Conservation (phyloP, 53 echinoderm and acorn worm genomes). For the Apostichopus leukothele region DNA sequence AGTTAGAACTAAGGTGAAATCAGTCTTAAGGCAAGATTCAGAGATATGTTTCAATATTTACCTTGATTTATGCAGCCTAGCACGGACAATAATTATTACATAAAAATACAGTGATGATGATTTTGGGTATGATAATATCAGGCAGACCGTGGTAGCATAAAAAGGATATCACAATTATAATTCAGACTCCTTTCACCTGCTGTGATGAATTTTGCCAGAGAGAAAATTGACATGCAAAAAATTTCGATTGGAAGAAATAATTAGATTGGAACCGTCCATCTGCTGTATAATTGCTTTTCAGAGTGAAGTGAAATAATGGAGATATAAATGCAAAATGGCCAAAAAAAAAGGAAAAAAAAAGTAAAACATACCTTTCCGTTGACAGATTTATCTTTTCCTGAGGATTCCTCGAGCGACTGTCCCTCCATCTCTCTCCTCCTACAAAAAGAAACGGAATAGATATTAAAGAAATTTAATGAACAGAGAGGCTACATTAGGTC, state of each 20-base stretch:
- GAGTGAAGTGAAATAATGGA: background rate
- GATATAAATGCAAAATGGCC: background rate
- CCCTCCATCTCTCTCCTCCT: constrained; percentile 98
- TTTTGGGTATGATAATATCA: too few species aligned
- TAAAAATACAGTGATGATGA: too few species aligned
- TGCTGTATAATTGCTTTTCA: background rate
- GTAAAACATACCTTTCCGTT: constrained; percentile 73
- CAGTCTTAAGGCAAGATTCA: too few species aligned
- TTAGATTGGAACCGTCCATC: background rate
- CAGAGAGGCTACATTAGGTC: too few species aligned
- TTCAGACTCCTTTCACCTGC: too few species aligned
- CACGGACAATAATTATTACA: too few species aligned
- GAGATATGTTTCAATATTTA: too few species aligned
- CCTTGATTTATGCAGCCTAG: too few species aligned
- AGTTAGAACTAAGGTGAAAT: too few species aligned
- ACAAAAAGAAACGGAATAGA: background rate
- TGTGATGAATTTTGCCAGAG: background rate
- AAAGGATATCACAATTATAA: too few species aligned
- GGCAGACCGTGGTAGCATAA: too few species aligned
- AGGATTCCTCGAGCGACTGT: constrained; percentile 89
- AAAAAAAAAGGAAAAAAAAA: background rate
- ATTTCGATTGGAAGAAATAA: background rate
- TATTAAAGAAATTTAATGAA: too few species aligned
- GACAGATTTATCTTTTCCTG: constrained; percentile 80
- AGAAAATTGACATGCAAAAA: background rate